These are phyloP conservation scores for Phrynocephalus guinanensis DNA, from an alignment of 2,797 vertebrate genomes.

Conservation along the genomic window DNA sequence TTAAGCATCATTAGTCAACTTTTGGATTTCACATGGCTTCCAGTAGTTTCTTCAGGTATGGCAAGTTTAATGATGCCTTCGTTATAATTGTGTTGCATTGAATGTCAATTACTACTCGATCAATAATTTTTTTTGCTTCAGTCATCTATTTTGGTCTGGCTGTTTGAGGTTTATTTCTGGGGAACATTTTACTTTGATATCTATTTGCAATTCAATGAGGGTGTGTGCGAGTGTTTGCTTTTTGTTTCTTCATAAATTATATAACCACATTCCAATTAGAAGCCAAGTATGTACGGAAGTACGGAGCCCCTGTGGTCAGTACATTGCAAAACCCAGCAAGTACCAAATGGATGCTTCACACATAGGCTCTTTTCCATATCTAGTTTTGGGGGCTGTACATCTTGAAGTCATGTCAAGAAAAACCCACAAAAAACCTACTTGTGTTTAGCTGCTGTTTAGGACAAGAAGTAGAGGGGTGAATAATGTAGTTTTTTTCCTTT, in stretches of 20 bases:
- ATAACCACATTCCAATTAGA: not conserved
- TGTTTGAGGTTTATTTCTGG: not conserved
- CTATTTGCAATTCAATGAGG: not conserved
- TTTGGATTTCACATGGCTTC: conserved; percentile 37
- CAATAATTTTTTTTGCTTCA: conserved; percentile 25
- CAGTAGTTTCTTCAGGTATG: conserved; percentile 31
- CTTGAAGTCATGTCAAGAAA: not conserved
- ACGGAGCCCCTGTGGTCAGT: no score
- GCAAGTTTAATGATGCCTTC: conserved; percentile 33
- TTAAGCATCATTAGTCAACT: conserved; percentile 45
- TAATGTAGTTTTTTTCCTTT: no score
- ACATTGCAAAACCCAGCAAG: not conserved
- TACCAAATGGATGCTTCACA: not conserved
- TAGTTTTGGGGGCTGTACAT: not conserved
- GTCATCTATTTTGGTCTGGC: conserved; percentile 27
- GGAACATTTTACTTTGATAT: conserved; percentile 8
- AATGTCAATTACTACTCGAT: conserved; percentile 37
- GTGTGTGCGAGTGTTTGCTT: no score
- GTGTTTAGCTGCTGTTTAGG: not conserved
- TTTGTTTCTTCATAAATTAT: not conserved
- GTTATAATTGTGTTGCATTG: conserved; percentile 26
- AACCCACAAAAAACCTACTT: not conserved
- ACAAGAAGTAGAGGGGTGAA: not conserved
- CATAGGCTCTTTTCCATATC: not conserved
- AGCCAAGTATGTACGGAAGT: not conserved